Evolutionary conservation across 1,140 invertebrate species (phyloP), one percentile per base, ranked within the genome.

Genomic region (Aradophagus sp.): DNA sequence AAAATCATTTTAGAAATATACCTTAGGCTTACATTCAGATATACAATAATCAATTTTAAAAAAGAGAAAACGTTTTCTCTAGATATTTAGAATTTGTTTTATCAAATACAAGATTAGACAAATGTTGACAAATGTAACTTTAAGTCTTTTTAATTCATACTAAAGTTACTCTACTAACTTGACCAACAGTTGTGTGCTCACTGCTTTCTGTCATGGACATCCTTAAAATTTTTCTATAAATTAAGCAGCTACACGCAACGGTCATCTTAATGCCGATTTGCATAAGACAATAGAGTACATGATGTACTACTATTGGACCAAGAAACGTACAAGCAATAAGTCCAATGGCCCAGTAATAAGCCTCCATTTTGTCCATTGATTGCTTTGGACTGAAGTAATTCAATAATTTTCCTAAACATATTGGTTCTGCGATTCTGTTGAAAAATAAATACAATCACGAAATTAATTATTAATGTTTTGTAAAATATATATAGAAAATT

Each of bases 211-310:
- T 68, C 35, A 81, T 85, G 5, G 78, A 78, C 8, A 82, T 27
- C 5, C 27, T 78, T 12, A 84, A 66, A 19, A 93, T 91, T 87
- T 96, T 96, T 79, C 92, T 89, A 80, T 95, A 96, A 67, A 95
- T 90, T 31, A 96, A 86, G 0, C 92, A 91, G 72, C 90, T 93
- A 77, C 91, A 90, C 1, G 93, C 91, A 20, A 95, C 88, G 65
- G 93, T 87, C 74, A 94, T 89, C 82, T 93, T 91, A 89, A 95
- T 92, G 20, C 93, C 93, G 69, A 92, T 86, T 67, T 93, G 91
- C 44, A 90, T 84, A 14, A 92, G 85, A 44, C 87, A 89, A 80
- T 95, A 90, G 86, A 95, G 91, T 76, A 92, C 94, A 2, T 91
- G 90, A 87, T 97, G 94, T 70, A 91, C 88, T 0, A 91, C 81